These are phyloP conservation scores for Drosophila borborema DNA, from an alignment of 2,888 invertebrate genomes.

Conservation along the genomic window DNA sequence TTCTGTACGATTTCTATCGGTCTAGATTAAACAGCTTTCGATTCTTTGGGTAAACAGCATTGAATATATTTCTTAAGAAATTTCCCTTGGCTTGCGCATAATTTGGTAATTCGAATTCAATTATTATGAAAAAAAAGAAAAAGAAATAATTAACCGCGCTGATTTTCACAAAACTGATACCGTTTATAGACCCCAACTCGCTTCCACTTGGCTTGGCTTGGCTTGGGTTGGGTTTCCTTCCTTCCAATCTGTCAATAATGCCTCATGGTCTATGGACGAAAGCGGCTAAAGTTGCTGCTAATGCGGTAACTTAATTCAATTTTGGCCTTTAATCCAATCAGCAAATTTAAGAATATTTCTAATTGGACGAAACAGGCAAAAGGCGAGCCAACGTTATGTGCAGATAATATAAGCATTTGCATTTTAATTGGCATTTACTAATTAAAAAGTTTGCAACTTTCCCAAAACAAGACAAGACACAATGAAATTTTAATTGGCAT, in stretches of 20 bases:
- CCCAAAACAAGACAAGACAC: conserved; percentile 25
- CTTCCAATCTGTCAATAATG: conserved; percentile 34
- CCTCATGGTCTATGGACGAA: background rate
- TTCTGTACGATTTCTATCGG: conserved; percentile 43
- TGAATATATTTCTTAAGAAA: background rate
- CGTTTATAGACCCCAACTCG: conserved; percentile 22
- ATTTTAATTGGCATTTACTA: conserved; percentile 76
- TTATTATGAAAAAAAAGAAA: conserved; percentile 56
- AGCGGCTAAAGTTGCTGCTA: conserved; percentile 41
- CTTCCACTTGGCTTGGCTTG: conserved; percentile 1
- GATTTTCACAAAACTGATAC: conserved; percentile 58
- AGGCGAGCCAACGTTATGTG: conserved; percentile 29
- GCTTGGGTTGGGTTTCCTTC: no score
- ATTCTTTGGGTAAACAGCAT: conserved; percentile 1
- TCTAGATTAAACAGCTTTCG: background rate
- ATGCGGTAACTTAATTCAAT: conserved; percentile 77
- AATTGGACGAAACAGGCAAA: conserved; percentile 56
- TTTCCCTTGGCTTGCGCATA: conserved; percentile 8
- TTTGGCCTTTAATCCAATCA: conserved; percentile 75
- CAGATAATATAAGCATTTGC: conserved; percentile 69
- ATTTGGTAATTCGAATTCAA: conserved; percentile 56
- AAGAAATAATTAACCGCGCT: conserved; percentile 56
- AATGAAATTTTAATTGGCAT: conserved; percentile 36
- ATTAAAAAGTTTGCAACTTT: conserved; percentile 69
- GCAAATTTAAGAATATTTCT: conserved; percentile 65